These are phyloP conservation scores for Crambe crambe DNA, from an alignment of 37 sponge, comb jelly and placozoan species.

Conservation along the genomic window DNA sequence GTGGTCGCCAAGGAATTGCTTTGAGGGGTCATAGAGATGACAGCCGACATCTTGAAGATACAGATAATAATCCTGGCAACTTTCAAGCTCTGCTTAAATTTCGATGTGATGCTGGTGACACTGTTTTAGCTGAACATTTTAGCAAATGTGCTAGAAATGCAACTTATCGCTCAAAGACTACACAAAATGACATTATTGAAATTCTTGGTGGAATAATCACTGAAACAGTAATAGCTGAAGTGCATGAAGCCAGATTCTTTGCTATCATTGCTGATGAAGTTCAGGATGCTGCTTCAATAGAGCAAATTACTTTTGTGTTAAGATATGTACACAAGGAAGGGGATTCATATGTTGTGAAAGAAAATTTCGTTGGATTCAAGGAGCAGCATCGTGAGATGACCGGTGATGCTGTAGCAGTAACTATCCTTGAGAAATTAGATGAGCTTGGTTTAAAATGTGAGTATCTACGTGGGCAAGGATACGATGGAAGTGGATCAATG, in stretches of 20 bases:
- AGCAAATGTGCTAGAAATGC: conserved; percentile 55
- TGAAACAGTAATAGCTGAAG: conserved; percentile 37
- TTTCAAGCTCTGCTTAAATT: conserved; percentile 42
- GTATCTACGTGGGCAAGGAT: conserved; percentile 49
- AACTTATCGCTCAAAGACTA: conserved; percentile 49
- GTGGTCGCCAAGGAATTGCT: conserved; percentile 51
- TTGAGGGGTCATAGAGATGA: no score
- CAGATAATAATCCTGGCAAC: conserved; percentile 39
- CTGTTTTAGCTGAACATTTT: conserved; percentile 52
- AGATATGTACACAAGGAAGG: conserved; percentile 56
- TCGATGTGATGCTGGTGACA: conserved; percentile 65
- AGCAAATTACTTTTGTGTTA: conserved; percentile 43
- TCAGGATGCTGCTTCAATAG: conserved; percentile 51
- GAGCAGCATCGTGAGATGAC: conserved; percentile 56
- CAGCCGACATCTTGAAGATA: background rate
- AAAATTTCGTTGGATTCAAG: conserved; percentile 34
- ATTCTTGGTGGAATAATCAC: no score
- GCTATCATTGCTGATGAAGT: conserved; percentile 38
- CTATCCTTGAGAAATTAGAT: conserved; percentile 37
- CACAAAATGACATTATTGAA: no score
- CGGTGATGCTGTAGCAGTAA: conserved; percentile 53
- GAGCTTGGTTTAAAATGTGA: conserved; percentile 45
- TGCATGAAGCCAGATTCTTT: conserved; percentile 33
- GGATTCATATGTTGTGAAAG: conserved; percentile 25
- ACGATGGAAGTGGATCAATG: conserved; percentile 73